Base-by-base conservation (phyloP, 92 coral and sea anemone species). In the Paramuricea clavata region DNA sequence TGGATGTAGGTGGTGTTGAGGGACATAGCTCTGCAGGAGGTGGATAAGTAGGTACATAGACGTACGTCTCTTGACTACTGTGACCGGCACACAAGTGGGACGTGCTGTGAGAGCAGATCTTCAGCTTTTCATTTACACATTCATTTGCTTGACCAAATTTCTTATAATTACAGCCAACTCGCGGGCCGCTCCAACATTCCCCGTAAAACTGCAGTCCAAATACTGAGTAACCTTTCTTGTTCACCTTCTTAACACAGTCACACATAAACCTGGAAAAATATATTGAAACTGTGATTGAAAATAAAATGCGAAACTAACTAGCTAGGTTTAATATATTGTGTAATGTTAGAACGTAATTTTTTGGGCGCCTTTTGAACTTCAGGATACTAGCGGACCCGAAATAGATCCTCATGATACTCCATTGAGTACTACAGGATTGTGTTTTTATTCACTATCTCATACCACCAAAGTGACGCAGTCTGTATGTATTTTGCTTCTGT, bases 121-220 rank as follows among this genome's bases (percentile, higher is more conserved):
- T 21, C 31, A 57, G 2, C 2, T 79, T 79, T 17, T 41, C 84
- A 61, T 79, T 79, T 6, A 79, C 72, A 17, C 84, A 79, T 12
- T 67, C 72, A 19, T 79, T 34, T 6, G 73, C 31, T 79, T 42
- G 41, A 22, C 73, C 71, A 36, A 59, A 79, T 39, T 31, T 79
- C 32, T 79, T 59, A 49, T 59, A 79, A 41, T 50, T 79, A 60
- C 84, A 79, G 12, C 72, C 84, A 57, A 30, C 72, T 79, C 23
- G 31, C 6, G 84, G 84, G 33, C 84, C 84, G 16, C 72, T 61
- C 84, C 84, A 79, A 41, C 84, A 79, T 35, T 79, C 84, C n/a
- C 73, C 84, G 33, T 79, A 79, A n/a, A 59, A 79, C 73, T 60
- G 84, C 11, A 79, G 50, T 30, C 84, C 84, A 79, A 79, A 79